Conservation (phyloP, 35 echinoderm and acorn worm genomes). For the Patiria miniata region DNA sequence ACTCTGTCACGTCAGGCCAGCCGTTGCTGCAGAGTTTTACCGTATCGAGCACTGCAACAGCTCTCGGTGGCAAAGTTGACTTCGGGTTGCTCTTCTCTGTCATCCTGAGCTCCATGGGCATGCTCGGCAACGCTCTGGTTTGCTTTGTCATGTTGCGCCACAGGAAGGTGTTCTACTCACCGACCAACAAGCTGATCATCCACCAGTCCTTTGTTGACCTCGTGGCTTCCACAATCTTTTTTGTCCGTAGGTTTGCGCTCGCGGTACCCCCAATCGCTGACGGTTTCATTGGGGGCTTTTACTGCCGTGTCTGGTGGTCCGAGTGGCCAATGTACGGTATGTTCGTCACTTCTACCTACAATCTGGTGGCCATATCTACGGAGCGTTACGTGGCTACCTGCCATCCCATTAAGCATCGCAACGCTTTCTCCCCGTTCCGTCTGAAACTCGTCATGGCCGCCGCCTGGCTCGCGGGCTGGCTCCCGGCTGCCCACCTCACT, state of each 20-base stretch:
- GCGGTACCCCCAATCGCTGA: neutral
- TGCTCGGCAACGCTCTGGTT: slow-evolving; percentile 69
- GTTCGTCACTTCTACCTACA: slow-evolving; percentile 76
- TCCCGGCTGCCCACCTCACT: slow-evolving; percentile 63
- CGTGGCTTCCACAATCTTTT: slow-evolving; percentile 70
- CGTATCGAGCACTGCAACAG: neutral
- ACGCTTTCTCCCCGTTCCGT: slow-evolving; percentile 61
- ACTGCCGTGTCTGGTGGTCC: slow-evolving; percentile 77
- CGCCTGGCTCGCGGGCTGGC: slow-evolving; percentile 65
- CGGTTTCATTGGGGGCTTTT: slow-evolving; percentile 35
- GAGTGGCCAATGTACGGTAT: slow-evolving; percentile 81
- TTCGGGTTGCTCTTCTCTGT: slow-evolving; percentile 31
- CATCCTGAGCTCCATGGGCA: slow-evolving; percentile 69
- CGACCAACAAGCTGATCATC: slow-evolving; percentile 81
- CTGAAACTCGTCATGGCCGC: slow-evolving; percentile 51
- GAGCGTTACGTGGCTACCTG: slow-evolving; percentile 84
- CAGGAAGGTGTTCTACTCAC: slow-evolving; percentile 63
- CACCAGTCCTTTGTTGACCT: slow-evolving; percentile 85
- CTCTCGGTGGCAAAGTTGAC: neutral
- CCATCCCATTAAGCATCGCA: slow-evolving; percentile 71
- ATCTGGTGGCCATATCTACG: slow-evolving; percentile 73
- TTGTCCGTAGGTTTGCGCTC: slow-evolving; percentile 49
- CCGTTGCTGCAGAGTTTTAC: too few relatives aligned
- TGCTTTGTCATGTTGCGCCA: slow-evolving; percentile 67
- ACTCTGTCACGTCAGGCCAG: too few relatives aligned